Evolutionary conservation across 2,888 invertebrate genomes (phyloP).

Genomic region (Zaprionus lineosus): DNA sequence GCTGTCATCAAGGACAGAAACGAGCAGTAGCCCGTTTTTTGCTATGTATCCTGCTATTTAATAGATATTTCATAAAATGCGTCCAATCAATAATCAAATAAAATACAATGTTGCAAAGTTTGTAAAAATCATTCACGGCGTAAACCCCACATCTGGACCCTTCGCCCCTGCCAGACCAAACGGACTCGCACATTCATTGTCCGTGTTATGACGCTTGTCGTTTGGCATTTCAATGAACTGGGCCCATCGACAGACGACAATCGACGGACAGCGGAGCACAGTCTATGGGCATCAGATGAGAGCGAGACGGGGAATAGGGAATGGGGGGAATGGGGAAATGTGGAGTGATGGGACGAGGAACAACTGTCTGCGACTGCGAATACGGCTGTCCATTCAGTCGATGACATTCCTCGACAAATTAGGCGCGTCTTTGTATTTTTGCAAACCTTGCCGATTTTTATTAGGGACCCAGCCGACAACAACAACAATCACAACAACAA

Average conservation of each 20-base stretch:
- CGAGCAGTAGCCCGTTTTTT: too few species aligned
- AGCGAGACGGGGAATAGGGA: too few species aligned
- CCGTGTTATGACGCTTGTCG: conserved; percentile 31
- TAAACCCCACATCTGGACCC: not conserved
- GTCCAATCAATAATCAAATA: conserved; percentile 38
- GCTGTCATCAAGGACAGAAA: too few species aligned
- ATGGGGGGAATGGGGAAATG: too few species aligned
- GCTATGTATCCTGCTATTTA: too few species aligned
- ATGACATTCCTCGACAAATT: conserved; percentile 50
- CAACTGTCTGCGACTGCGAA: not conserved
- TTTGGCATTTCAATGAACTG: conserved; percentile 67
- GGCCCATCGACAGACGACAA: too few species aligned
- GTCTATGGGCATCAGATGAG: too few species aligned
- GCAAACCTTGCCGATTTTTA: conserved; percentile 70
- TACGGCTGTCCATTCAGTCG: conserved; percentile 19
- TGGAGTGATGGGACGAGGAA: too few species aligned
- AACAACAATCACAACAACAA: not conserved
- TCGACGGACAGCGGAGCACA: too few species aligned
- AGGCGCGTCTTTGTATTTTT: conserved; percentile 57
- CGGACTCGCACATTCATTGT: conserved; percentile 33
- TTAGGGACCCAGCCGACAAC: conserved; percentile 23
- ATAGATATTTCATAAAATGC: too few species aligned
- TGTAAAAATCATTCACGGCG: conserved; percentile 36
- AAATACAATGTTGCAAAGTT: conserved; percentile 44
- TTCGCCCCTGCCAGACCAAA: too few species aligned